Base-by-base conservation (phyloP, 1,140 invertebrate genomes). In the Nixonia krombeini region DNA sequence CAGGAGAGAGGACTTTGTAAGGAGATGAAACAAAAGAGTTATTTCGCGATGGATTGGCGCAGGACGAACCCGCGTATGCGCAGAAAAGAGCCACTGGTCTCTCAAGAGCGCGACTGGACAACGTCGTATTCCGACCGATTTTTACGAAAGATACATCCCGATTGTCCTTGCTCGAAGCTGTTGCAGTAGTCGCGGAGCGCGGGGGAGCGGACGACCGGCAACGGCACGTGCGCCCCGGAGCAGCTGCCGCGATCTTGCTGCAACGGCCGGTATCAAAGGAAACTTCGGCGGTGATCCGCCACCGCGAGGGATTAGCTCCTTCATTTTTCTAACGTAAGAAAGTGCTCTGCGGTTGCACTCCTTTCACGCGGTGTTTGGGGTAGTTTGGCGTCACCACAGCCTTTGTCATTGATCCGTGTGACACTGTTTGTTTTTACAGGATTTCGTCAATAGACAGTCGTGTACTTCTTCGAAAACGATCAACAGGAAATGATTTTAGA, bases 161-260 rank as follows among this genome's bases (percentile, higher is more conserved):
- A 12, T 21, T 25, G 12, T 10, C 46, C n/a, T 17, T 33, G 15
- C 31, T 29, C 29, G 9, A 12, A 21, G 7, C 35, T 41, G 33
- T 16, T 16, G 42, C 63, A 38, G 47, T 65, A 21, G 13, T 16
- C 46, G 35, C 37, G 49, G 55, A 38, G n/a, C 7, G 10, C 13
- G 4, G 5, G 33, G 33, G 12, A 13, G 10, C 21, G 2, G 21
- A 21, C 21, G 33, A 35, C 29, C 29, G 29, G 9, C 3, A 31
- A 31, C 29, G 59, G 67, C 67, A 73, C 67, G 67, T 70, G 71
- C 63, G 45, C 41, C 45, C 40, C 33, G 50, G 38, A 53, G 59
- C 58, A 65, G 64, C 68, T 76, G 70, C 51, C 72, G 75, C 73
- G 53, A 74, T 76, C 73, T 76, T 61, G 52, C 63, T 72, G 70